Conservation (phyloP, 1,140 invertebrate genomes). For the Nephila pilipes region DNA sequence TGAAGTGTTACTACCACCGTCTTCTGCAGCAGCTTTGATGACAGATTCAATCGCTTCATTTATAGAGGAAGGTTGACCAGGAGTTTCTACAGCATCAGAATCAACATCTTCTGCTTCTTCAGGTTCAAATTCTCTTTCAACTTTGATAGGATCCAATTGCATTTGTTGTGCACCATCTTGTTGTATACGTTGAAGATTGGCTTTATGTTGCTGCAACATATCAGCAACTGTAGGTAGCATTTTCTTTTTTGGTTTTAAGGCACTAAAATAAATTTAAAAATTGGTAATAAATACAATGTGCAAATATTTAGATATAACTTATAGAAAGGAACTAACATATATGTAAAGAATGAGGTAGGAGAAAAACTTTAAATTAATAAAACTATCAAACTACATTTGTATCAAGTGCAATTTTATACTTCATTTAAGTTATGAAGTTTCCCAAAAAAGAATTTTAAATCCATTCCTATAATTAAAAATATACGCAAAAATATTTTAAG, state of each 20-base stretch:
- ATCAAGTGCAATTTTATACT: neutral
- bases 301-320: no score
- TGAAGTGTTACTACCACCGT: constrained; percentile 82
- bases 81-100: neutral
- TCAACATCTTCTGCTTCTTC: constrained; percentile 62
- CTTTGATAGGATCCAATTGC: constrained; percentile 64
- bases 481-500: no score
- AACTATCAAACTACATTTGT: no score
- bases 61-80: constrained; percentile 77
- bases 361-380: no score
- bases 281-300: no score
- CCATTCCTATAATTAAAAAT: neutral
- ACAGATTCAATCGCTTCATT: constrained; percentile 84
- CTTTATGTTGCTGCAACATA: constrained; percentile 77
- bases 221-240: constrained; percentile 77
- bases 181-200: constrained; percentile 80
- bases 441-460: neutral
- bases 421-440: no score
- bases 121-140: constrained; percentile 61
- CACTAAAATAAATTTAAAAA: constrained; percentile 65
- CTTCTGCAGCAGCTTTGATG: constrained; percentile 82
- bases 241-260: constrained; percentile 77
- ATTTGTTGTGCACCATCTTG: constrained; percentile 78
- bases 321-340: no score
- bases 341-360: no score